Base-by-base conservation (phyloP, 2,888 invertebrate genomes). In the Nebria salina region DNA sequence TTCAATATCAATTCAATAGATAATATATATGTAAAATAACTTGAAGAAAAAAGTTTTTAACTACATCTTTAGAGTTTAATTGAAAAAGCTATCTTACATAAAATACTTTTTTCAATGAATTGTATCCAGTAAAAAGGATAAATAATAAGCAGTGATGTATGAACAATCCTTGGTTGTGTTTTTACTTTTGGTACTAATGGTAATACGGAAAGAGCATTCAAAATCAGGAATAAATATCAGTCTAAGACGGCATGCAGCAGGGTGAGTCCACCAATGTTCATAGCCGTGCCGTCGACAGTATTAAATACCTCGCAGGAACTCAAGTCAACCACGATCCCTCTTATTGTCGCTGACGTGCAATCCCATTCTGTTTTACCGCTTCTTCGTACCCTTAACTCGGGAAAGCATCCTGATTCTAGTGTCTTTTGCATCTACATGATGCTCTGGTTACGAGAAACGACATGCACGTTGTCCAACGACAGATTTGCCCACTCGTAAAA, bases 291-390 rank as follows among this genome's bases (percentile, higher is more conserved):
- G 54, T 54, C 26, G 70, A 13, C 13, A 9, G 70, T 70, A 70
- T 70, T 70, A 70, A 70, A 70, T 70, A 70, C 70, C 70, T 70
- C 70, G 70, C 70, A 70, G 5, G 70, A 70, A 15, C 70, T 70
- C 70, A 70, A 70, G 70, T 70, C 70, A 70, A 25, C 26, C 70
- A 70, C 4, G 54, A 11, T 70, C 26, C 70, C 15, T 25, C 70
- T 26, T 15, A 34, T 25, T 26, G 70, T 26, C 70, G 70, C 25
- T 70, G 70, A 70, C 70, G 26, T 70, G n/a, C 25, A 11, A 26
- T 26, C 25, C 70, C 70, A 6, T 66, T 13, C 8, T 66, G 66
- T 25, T 26, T 66, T 34, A 70, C 70, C 9, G 25, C 70, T 34
- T 8, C 13, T 25, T 34, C 20, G 34, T 13, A 70, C 70, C 70